These are phyloP conservation scores for Laticauda laticaudata DNA, from an alignment of 2,113 vertebrate species.

Conservation along the genomic window DNA sequence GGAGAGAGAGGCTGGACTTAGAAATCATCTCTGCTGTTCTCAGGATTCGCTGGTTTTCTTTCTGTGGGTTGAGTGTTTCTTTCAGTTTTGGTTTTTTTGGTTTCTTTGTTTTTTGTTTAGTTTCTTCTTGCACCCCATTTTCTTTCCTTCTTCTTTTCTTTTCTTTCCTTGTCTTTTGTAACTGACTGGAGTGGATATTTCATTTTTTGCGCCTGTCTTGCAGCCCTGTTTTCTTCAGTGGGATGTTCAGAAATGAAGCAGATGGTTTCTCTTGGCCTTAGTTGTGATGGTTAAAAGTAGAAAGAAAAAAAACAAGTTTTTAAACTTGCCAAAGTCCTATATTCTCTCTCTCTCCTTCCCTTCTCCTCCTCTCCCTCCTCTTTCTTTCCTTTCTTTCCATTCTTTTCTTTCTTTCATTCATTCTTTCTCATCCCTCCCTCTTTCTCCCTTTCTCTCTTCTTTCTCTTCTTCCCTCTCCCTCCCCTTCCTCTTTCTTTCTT, in stretches of 20 bases:
- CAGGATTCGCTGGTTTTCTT: constrained; percentile 84
- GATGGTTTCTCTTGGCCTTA: constrained; percentile 85
- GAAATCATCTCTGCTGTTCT: constrained; percentile 84
- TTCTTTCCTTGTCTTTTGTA: constrained; percentile 50
- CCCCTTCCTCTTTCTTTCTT: too few relatives aligned
- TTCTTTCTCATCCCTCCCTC: too few relatives aligned
- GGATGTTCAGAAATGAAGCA: constrained; percentile 79
- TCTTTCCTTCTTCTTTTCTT: not conserved
- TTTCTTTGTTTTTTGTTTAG: constrained; percentile 31
- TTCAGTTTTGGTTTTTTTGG: constrained; percentile 58
- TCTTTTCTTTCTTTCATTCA: not conserved
- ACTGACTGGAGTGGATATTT: constrained; percentile 1
- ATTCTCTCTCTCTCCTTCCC: constrained; percentile 86
- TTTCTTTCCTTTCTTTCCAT: too few relatives aligned
- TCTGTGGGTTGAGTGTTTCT: constrained; percentile 74
- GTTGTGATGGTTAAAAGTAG: constrained; percentile 89
- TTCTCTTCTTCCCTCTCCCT: not conserved
- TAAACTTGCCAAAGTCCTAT: constrained; percentile 99
- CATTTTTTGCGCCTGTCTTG: constrained; percentile 52
- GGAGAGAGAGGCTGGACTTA: constrained; percentile 74
- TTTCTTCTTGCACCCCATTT: constrained; percentile 21
- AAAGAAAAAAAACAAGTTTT: constrained; percentile 76
- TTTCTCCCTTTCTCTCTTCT: not conserved
- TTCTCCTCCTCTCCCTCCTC: too few relatives aligned
- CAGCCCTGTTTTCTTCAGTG: constrained; percentile 75